Percentiles rank a stretch among this genome's conserved stretches.
Evolutionary conservation across 2,797 vertebrate species (phyloP).

Genomic region (Poliocrania exsul): DNA sequence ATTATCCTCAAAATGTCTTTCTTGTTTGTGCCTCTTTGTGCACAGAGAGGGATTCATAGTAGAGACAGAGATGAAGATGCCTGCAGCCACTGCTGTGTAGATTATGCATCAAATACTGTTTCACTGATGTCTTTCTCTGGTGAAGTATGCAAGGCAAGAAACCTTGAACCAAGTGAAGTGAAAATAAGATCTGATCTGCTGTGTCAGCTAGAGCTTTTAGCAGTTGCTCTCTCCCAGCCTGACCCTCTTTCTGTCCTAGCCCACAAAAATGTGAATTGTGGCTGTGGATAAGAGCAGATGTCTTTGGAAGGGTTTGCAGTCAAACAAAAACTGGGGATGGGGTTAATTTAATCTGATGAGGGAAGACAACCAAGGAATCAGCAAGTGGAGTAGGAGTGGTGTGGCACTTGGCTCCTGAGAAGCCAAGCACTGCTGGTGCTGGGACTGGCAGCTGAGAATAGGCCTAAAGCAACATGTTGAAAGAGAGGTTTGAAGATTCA

Average conservation of each 20-base stretch:
- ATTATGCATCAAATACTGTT: not conserved
- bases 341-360: rapidly evolving
- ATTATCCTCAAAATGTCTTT: not conserved
- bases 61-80: not conserved
- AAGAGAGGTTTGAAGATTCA: not conserved
- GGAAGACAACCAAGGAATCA: not conserved
- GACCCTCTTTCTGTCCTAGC: not conserved
- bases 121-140: not conserved
- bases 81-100: not conserved
- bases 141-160: not conserved
- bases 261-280: not conserved
- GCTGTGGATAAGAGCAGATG: not conserved
- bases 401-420: not conserved
- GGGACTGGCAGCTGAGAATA: not conserved
- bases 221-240: not conserved
- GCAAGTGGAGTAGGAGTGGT: not conserved
- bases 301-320: not conserved
- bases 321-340: not conserved
- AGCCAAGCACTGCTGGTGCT: rapidly evolving
- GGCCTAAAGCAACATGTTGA: not conserved
- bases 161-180: not conserved
- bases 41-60: not conserved
- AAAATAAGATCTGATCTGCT: not conserved
- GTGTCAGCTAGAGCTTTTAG: not conserved
- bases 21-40: not conserved